phyloP scores from a whole-genome alignment of 2,797 vertebrate species.

The Enteromius argenteus region DNA sequence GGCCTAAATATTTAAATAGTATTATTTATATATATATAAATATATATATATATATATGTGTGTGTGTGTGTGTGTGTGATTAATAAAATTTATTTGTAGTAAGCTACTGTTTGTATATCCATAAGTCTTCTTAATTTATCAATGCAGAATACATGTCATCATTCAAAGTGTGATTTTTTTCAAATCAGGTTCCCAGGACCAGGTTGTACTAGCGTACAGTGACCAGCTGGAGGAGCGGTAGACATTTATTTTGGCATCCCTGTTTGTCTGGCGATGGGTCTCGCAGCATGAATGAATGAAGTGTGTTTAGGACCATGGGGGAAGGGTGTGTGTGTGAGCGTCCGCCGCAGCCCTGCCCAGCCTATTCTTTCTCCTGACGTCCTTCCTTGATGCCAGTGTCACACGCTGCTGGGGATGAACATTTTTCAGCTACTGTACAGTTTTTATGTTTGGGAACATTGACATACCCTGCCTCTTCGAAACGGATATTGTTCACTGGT shows the following conservation, averaged over 20 bases:
- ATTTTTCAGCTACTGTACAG: slow-evolving; percentile 38
- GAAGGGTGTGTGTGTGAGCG: slow-evolving; percentile 48
- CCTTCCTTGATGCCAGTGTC: slow-evolving; percentile 70
- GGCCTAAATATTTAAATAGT: too few relatives aligned
- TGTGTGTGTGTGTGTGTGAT: too few relatives aligned
- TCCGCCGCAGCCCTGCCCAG: slow-evolving; percentile 69
- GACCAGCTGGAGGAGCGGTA: slow-evolving; percentile 33
- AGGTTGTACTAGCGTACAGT: slow-evolving; percentile 22
- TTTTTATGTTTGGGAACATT: slow-evolving; percentile 33
- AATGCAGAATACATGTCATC: not conserved
- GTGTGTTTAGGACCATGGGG: slow-evolving; percentile 51
- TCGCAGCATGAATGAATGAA: slow-evolving; percentile 58
- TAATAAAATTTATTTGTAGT: too few relatives aligned
- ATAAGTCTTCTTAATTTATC: not conserved
- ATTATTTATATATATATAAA: too few relatives aligned
- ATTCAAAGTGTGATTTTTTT: not conserved
- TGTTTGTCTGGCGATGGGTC: not conserved
- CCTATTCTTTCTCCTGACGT: slow-evolving; percentile 69
- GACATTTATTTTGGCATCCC: not conserved
- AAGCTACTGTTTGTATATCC: too few relatives aligned
- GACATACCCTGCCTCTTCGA: slow-evolving; percentile 17
- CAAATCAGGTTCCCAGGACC: not conserved
- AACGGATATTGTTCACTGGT: not conserved
- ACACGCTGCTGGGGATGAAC: slow-evolving; percentile 60
- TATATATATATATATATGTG: too few relatives aligned